phyloP scores from a whole-genome alignment of 1,140 invertebrate species.

The Rhopalosiphum maidis region DNA sequence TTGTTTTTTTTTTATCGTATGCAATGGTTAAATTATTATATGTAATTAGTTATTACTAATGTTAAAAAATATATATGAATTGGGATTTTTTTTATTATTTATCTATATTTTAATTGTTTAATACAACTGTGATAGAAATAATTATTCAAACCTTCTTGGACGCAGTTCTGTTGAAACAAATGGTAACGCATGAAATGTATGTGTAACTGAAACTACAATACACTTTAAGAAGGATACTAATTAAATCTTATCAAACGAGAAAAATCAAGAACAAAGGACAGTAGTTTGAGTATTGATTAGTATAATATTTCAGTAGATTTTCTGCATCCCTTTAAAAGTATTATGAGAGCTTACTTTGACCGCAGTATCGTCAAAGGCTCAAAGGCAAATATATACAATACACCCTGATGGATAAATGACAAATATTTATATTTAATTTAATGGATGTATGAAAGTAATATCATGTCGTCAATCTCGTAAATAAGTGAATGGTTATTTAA shows the following conservation, averaged over 20 bases:
- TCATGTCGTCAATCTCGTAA: too few species aligned
- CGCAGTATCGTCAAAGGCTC: background rate
- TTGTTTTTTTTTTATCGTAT: too few species aligned
- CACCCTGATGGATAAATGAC: background rate
- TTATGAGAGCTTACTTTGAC: background rate
- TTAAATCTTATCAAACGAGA: background rate
- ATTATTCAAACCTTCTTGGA: too few species aligned
- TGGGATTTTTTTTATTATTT: too few species aligned
- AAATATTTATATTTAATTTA: background rate
- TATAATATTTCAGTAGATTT: background rate
- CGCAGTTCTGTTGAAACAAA: background rate
- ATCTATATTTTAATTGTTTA: too few species aligned
- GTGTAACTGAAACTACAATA: background rate
- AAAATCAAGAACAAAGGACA: background rate
- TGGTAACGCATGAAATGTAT: background rate
- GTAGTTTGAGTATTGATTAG: background rate
- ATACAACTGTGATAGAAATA: too few species aligned
- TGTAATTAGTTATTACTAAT: too few species aligned
- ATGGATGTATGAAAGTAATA: background rate
- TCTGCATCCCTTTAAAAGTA: background rate
- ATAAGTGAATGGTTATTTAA: too few species aligned
- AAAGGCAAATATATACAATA: background rate
- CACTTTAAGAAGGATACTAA: background rate
- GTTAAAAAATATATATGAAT: too few species aligned
- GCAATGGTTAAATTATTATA: too few species aligned